These are phyloP conservation scores for Steatocranus sp. DNA, from an alignment of 2,797 vertebrate species.

Conservation along the genomic window DNA sequence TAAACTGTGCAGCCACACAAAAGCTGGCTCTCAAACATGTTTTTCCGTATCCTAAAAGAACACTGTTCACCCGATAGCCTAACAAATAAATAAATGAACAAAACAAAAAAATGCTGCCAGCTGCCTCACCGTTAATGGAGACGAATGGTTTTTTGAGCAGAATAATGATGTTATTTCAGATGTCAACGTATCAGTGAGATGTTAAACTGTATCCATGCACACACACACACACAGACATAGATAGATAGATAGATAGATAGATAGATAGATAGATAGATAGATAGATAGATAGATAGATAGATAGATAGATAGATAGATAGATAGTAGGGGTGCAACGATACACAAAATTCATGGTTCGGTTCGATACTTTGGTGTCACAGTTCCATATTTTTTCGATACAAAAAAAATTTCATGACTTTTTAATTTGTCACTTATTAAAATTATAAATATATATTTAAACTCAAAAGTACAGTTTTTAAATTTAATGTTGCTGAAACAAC, in stretches of 20 bases:
- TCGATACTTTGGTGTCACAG: no score
- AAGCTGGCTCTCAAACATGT: neutral
- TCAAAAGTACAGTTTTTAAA: no score
- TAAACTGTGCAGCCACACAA: neutral
- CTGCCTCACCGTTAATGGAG: neutral
- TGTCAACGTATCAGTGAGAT: neutral
- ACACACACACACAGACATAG: accelerated
- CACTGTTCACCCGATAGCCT: neutral
- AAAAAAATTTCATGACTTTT: no score
- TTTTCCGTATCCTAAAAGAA: neutral
- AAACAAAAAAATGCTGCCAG: neutral
- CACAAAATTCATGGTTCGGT: no score
- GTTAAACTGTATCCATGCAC: neutral
- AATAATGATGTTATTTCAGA: neutral
- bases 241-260: neutral
- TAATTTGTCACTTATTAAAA: no score
- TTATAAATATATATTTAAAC: no score
- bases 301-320: neutral
- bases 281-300: neutral
- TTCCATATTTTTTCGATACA: no score
- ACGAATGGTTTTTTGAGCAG: neutral
- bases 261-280: neutral
- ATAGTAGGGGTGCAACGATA: no score
- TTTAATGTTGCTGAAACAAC: no score
- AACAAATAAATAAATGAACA: neutral